Percentiles rank a stretch among this genome's conserved stretches.
phyloP scores from a whole-genome alignment of 2,797 vertebrate genomes.

The Ceyx erithaca region DNA sequence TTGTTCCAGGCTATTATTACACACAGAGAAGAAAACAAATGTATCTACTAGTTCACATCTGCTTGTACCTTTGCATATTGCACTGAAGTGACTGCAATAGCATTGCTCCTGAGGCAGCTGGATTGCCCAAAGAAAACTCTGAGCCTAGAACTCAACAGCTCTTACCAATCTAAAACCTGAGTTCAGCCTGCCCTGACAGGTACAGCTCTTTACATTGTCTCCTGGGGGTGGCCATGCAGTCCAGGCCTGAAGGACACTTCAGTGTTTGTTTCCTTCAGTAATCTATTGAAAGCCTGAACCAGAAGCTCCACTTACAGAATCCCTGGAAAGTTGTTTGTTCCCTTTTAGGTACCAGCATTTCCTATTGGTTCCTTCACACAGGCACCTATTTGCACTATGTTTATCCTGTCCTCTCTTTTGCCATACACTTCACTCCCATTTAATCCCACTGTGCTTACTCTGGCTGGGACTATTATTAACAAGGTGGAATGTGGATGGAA shows the following conservation, averaged over 20 bases:
- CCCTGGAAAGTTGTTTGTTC: background rate
- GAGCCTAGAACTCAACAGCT: background rate
- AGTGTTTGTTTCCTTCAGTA: background rate
- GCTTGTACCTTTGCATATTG: background rate
- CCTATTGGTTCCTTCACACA: background rate
- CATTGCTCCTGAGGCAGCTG: background rate
- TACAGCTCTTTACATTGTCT: background rate
- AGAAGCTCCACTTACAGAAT: background rate
- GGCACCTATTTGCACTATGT: background rate
- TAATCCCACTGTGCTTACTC: background rate
- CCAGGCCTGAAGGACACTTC: background rate
- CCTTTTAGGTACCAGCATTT: background rate
- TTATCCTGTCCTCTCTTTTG: background rate
- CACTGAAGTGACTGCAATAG: background rate
- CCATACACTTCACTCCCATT: background rate
- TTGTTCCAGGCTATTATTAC: background rate
- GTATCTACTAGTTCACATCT: background rate
- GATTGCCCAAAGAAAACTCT: background rate
- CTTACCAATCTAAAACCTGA: background rate
- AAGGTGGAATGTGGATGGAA: background rate
- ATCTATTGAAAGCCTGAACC: background rate
- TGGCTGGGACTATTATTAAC: background rate
- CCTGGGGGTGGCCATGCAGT: background rate
- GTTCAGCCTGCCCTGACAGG: background rate
- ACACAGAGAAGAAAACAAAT: background rate